Evolutionary conservation across 1,140 invertebrate species (phyloP).

Genomic region (Atta colombica): DNA sequence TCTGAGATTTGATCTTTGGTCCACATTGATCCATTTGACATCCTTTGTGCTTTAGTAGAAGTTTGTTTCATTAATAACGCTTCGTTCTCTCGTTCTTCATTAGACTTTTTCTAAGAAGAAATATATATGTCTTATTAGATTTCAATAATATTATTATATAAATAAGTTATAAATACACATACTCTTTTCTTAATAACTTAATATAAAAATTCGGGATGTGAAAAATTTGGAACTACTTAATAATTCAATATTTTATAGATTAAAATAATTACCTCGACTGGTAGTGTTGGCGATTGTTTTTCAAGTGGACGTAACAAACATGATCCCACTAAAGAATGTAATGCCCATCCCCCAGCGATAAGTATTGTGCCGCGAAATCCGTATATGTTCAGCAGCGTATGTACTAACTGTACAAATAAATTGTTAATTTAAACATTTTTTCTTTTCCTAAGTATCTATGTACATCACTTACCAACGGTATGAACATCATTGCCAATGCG

Average conservation of each 20-base stretch:
- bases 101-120: not conserved
- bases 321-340: conserved; percentile 90
- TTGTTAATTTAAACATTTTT: not conserved
- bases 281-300: not conserved
- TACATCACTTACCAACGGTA: conserved; percentile 88
- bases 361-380: conserved; percentile 88
- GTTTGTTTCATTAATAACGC: conserved; percentile 28
- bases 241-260: conserved; percentile 6
- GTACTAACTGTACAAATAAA: conserved; percentile 68
- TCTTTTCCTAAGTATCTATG: not conserved
- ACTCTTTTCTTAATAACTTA: not conserved
- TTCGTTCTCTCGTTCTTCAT: conserved; percentile 7
- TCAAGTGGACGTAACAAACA: conserved; percentile 90
- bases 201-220: not conserved
- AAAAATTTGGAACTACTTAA: not conserved
- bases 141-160: conserved; percentile 1
- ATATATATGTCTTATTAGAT: not conserved
- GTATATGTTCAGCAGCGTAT: conserved; percentile 71
- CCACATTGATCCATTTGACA: conserved; percentile 21
- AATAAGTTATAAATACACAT: not conserved
- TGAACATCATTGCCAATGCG: conserved; percentile 91
- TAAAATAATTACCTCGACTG: conserved; percentile 15
- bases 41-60: not conserved
- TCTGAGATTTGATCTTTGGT: not conserved
- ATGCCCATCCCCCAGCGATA: conserved; percentile 89